Base-by-base conservation (phyloP, 1,140 invertebrate genomes). In the Megalopta genalis region DNA sequence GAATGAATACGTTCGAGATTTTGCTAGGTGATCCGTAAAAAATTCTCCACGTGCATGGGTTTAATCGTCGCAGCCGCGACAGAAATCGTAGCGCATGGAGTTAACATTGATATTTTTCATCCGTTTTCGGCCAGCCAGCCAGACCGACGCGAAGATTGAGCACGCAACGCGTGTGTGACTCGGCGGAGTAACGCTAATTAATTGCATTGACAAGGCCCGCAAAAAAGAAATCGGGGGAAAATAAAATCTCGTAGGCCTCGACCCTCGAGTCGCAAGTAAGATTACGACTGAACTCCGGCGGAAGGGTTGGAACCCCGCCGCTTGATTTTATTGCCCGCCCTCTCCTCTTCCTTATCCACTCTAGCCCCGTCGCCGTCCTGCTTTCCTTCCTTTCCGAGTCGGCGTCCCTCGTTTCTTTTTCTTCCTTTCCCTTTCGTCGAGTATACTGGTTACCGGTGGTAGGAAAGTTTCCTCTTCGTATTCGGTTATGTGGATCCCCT, bases 251-350 rank as follows among this genome's bases (percentile, higher is more conserved):
- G 79, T 85, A 83, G 80, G 86, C 71, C 80, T 82, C 85, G 74
- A 86, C 85, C 85, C 86, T 86, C 86, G 70, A 84, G 77, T 68
- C 81, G 82, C 78, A 54, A 79, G 80, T 75, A 83, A 90, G 90
- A 91, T 90, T 91, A 91, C 88, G 87, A 89, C 82, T 89, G 86
- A 71, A 86, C 78, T 81, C 65, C 69, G 57, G 62, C 84, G 86
- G 86, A 91, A 91, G 90, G 91, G 91, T 92, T 92, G 90, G 79
- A 88, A 79, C 86, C 88, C 83, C 86, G 80, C 71, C 86, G 88
- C 88, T 89, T 91, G 90, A 92, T 92, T 92, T 92, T 91, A 91
- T 91, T 91, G 89, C 90, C 82, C 87, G 42, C 80, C 75, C 78
- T 77, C 67, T 78, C 37, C 32, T 63, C 32, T 37, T 69, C 63